These are phyloP conservation scores for Habrosyne pyritoides DNA, from an alignment of 2,888 invertebrate genomes.

Conservation along the genomic window DNA sequence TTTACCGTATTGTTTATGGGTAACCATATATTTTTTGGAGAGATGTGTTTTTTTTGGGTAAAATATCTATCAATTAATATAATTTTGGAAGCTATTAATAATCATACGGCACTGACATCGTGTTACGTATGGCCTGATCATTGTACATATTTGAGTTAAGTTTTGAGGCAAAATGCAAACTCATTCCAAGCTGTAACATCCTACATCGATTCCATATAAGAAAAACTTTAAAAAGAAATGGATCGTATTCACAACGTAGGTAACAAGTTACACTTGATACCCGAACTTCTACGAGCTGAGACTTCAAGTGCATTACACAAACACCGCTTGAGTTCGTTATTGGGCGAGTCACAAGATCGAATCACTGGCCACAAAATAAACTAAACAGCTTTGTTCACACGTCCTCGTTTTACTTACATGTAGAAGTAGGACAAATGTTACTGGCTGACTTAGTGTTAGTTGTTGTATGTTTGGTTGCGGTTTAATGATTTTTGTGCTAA, in stretches of 20 bases:
- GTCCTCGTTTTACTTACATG: neutral
- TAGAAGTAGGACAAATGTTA: neutral
- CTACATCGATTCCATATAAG: too few species aligned
- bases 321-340: slow-evolving; percentile 50
- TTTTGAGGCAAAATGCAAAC: too few species aligned
- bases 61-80: too few species aligned
- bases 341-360: slow-evolving; percentile 43
- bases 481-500: too few species aligned
- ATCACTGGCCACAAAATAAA: slow-evolving; percentile 33
- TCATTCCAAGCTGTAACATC: neutral
- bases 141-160: too few species aligned
- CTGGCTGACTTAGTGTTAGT: neutral
- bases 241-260: neutral
- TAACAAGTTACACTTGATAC: neutral
- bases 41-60: neutral
- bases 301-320: slow-evolving; percentile 50
- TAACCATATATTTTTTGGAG: neutral
- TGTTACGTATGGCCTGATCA: too few species aligned
- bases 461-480: too few species aligned
- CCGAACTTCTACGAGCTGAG: neutral
- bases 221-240: neutral
- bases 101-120: too few species aligned
- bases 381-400: slow-evolving; percentile 26
- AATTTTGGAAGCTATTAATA: too few species aligned
- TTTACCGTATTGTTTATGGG: neutral